Conservation (phyloP, 2,113 vertebrate species). For the Tachycineta bicolor region DNA sequence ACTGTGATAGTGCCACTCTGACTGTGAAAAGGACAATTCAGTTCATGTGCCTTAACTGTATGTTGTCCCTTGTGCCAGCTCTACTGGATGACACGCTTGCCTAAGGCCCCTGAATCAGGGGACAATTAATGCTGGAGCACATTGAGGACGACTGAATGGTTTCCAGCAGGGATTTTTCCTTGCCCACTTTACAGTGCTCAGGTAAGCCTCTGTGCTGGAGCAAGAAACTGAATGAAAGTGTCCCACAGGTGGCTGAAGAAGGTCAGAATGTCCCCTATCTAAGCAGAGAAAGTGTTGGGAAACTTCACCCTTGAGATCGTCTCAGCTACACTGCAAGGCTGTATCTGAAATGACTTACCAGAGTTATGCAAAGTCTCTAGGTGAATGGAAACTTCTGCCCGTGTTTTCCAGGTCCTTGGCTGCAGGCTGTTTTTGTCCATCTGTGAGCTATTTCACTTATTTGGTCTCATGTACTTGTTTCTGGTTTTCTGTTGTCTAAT, state of each 20-base stretch:
- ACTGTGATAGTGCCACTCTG: neutral
- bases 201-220: neutral
- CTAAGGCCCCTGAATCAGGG: neutral
- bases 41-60: neutral
- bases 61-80: neutral
- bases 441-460: neutral
- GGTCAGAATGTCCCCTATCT: neutral
- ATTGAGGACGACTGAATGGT: neutral
- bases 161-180: neutral
- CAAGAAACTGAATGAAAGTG: neutral
- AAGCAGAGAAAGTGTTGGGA: neutral
- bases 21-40: neutral
- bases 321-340: neutral
- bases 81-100: neutral
- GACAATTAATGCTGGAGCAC: neutral
- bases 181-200: neutral
- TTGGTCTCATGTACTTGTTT: neutral
- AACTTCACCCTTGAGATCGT: neutral
- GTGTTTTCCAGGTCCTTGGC: neutral
- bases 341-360: neutral
- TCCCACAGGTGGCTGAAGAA: neutral
- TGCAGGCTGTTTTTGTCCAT: neutral
- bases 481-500: neutral
- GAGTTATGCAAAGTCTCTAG: neutral
- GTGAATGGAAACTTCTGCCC: neutral